Base-by-base conservation (phyloP, 2,797 vertebrate genomes). In the Acestrorhynchus altus region DNA sequence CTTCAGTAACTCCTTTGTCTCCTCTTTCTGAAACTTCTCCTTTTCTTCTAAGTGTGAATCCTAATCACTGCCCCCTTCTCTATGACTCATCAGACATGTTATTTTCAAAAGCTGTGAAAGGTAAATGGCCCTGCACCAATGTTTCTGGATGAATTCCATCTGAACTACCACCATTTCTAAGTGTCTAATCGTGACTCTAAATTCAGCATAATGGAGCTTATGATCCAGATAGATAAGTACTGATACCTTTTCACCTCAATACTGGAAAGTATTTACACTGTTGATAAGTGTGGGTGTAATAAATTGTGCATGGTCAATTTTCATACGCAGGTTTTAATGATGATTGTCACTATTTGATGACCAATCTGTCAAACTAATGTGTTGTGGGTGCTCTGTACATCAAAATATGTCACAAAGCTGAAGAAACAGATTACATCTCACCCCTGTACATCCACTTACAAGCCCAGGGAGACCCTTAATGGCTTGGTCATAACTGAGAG, bases 391-490 rank as follows among this genome's bases (percentile, higher is more conserved):
- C 31, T 35, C 31, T 44, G 12, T 44, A 44, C 12, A 44, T 44
- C 42, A 16, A 20, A 2, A 22, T 1, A 42, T 0, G 6, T 15
- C 13, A 44, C 39, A 22, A 9, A 3, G 35, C 18, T 42, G 1
- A 42, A 65, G 22, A 20, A 42, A 1, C 4, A 39, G 1, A 10
- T 26, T 7, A 35, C 31, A 60, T 31, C 9, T 24, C 10, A 24
- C 16, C 35, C 31, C 24, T 75, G 28, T 26, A 49, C 28, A 61
- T 74, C 65, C 20, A 40, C 78, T 70, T 80, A 66, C 44, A 54
- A 39, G 60, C 35, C 39, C 61, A 22, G n/a, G 59, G 49, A 49
- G 52, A 47, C 5, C 22, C 65, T 18, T 60, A 59, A 60, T 42
- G 51, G 24, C 54, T 46, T 39, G 44, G 39, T 57, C 63, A 49